Conservation (phyloP, 2,888 invertebrate genomes). For the Spilosoma lubricipeda region DNA sequence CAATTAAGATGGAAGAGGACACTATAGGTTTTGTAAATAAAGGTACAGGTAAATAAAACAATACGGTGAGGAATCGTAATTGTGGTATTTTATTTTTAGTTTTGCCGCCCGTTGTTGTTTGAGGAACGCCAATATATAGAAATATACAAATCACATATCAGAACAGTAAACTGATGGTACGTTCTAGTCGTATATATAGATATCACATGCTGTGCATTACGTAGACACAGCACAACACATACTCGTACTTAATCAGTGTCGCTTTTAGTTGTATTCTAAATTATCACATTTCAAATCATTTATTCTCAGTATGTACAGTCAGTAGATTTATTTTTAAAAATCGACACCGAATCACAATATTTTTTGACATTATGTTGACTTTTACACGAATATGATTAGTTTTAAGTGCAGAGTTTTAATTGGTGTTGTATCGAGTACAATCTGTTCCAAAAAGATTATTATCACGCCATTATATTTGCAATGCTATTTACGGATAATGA, state of each 20-base stretch:
- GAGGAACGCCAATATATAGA: conserved; percentile 64
- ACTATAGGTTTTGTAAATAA: not conserved
- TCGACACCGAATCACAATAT: not conserved
- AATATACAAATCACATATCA: conserved; percentile 56
- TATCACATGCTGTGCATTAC: conserved; percentile 56
- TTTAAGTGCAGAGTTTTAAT: not conserved
- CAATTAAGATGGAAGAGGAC: not conserved
- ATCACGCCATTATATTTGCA: not conserved
- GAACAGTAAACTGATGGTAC: conserved; percentile 63
- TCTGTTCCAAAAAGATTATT: not conserved
- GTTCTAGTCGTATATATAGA: conserved; percentile 63
- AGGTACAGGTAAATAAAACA: not conserved
- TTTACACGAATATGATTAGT: not conserved
- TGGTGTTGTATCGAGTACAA: not conserved
- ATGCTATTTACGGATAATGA: not conserved
- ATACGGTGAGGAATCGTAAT: conserved; percentile 35
- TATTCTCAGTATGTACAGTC: conserved; percentile 45
- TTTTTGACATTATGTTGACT: not conserved
- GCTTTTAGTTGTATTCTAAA: conserved; percentile 54
- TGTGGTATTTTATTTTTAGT: conserved; percentile 77
- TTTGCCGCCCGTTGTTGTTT: conserved; percentile 82
- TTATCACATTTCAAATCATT: conserved; percentile 38
- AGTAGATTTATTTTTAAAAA: conserved; percentile 26
- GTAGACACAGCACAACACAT: conserved; percentile 58
- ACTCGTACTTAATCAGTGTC: conserved; percentile 49